Percentiles rank a stretch among this genome's conserved stretches.
Conservation (phyloP, 2,888 invertebrate species). For the Tenodera sinensis region DNA sequence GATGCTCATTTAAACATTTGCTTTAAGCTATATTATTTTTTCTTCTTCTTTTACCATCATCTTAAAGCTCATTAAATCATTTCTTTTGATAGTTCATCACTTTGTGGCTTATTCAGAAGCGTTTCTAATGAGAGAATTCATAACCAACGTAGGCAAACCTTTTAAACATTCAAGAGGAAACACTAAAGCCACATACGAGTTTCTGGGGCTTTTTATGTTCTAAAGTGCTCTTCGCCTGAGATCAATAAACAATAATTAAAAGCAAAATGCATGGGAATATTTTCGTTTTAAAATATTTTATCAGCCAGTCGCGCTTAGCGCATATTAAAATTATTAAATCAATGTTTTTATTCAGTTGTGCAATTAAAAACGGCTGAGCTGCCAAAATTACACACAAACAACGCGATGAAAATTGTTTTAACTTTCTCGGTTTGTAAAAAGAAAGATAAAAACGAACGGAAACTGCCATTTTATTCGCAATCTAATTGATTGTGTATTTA, state of each 20-base stretch:
- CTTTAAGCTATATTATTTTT: too few species aligned
- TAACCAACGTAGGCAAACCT: neutral
- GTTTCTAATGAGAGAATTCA: neutral
- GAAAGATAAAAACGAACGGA: too few species aligned
- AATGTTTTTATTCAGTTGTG: neutral
- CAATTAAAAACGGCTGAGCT: neutral
- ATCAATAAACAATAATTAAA: neutral
- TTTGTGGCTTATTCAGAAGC: neutral
- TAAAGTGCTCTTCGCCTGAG: neutral
- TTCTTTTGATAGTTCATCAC: neutral
- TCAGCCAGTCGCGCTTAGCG: neutral
- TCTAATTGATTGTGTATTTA: too few species aligned
- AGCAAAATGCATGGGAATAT: neutral
- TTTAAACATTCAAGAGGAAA: neutral
- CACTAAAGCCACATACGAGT: neutral
- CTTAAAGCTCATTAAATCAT: neutral
- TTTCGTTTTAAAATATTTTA: neutral
- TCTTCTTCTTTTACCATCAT: neutral
- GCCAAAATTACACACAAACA: neutral
- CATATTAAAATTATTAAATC: neutral
- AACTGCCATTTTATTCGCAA: too few species aligned
- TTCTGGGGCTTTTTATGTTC: neutral
- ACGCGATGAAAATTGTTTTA: too few species aligned
- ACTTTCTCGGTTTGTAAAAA: too few species aligned
- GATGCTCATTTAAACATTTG: neutral